Base-by-base conservation (phyloP, 2,888 invertebrate species). In the Drosophila borealis region DNA sequence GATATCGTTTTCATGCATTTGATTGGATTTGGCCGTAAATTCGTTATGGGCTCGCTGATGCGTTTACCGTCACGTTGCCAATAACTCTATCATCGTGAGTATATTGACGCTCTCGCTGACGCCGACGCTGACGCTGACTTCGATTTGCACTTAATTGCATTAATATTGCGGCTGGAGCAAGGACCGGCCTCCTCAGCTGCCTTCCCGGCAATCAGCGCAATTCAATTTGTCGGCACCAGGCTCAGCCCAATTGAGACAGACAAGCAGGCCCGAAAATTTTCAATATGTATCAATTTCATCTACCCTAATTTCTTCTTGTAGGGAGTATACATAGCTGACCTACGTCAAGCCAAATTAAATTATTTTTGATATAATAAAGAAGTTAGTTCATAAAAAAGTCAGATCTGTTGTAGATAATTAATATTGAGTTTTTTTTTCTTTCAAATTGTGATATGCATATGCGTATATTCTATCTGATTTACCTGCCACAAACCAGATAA, bases 101-200 rank as follows among this genome's bases (percentile, higher is more conserved):
- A 62, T 67, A 49, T 45, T 61, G 13, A 19, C 17, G 9, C 48
- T 36, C 33, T 41, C 21, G 55, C 8, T 44, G 41, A 21, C 46
- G 59, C 29, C 54, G 61, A 48, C 64, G 37, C n/a, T 29, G 44
- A 37, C 25, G 51, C 45, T 53, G 55, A 70, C 77, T 85, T 70
- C 80, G 76, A 83, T 83, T 87, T 84, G 72, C 85, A 85, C 70
- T 85, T 85, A 85, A 85, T 85, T 85, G 87, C 84, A 89, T 89
- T 89, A 89, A 89, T 77, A 74, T 76, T 81, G 78, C 53, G 88
- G 78, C 63, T 49, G 66, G 51, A 21, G 55, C 70, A 73, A 72
- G 78, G 70, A 73, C 55, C 68, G 51, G 48, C 62, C 70, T 59
- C 34, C 60, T 11, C 42, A 42, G 14, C 21, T 61, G 61, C 53